Conservation (phyloP, 2,888 invertebrate species). For the Apamea sordens region DNA sequence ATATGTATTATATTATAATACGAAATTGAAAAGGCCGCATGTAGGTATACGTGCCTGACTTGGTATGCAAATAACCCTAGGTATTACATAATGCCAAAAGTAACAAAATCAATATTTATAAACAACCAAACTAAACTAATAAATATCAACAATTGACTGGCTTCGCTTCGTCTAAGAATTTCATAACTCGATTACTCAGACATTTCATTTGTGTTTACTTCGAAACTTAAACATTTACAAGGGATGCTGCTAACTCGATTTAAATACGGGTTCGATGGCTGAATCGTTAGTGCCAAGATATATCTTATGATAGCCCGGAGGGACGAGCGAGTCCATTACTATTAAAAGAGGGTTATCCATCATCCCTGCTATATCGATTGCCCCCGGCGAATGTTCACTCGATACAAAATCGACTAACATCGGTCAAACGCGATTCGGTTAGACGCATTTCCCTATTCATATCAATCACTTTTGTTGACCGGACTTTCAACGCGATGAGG, state of each 20-base stretch:
- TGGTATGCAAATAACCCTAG: constrained; percentile 15
- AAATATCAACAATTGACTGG: constrained; percentile 13
- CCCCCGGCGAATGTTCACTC: constrained; percentile 57
- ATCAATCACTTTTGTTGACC: constrained; percentile 67
- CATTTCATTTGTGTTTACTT: constrained; percentile 50
- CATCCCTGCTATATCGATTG: constrained; percentile 55
- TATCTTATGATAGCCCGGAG: constrained; percentile 56
- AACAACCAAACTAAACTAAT: constrained; percentile 25
- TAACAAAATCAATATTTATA: constrained; percentile 27
- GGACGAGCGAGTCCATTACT: constrained; percentile 61
- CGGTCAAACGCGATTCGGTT: constrained; percentile 68
- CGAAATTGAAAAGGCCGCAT: background rate
- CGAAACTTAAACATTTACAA: constrained; percentile 40
- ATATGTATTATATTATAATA: background rate
- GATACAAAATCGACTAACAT: constrained; percentile 71
- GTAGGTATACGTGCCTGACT: background rate
- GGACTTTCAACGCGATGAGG: constrained; percentile 42
- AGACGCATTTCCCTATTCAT: constrained; percentile 62
- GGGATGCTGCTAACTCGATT: constrained; percentile 45
- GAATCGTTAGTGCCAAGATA: constrained; percentile 62
- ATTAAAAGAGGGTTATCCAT: constrained; percentile 69
- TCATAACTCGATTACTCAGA: constrained; percentile 41
- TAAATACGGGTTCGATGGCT: constrained; percentile 52
- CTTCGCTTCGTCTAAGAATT: constrained; percentile 20
- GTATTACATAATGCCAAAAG: background rate